Evolutionary conservation across 2,888 invertebrate genomes (phyloP).

Genomic region (Oxytorus armatus): DNA sequence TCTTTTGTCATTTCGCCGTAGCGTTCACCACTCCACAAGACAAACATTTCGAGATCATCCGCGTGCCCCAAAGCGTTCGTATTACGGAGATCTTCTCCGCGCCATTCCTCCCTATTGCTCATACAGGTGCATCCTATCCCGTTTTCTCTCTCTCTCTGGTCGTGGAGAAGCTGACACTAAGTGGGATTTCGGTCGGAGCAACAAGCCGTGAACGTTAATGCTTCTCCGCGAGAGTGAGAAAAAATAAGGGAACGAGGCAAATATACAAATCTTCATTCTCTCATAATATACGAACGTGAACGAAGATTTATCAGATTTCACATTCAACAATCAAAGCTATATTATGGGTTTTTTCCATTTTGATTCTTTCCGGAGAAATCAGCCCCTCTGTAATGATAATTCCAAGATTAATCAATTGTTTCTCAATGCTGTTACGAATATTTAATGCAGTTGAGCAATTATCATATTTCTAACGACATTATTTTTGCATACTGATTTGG

Average conservation of each 20-base stretch:
- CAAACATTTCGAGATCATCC: too few relatives aligned
- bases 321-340: too few relatives aligned
- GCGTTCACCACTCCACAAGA: too few relatives aligned
- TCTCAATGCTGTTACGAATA: too few relatives aligned
- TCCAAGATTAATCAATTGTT: too few relatives aligned
- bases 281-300: slow-evolving; percentile 2
- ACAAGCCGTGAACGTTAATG: slow-evolving; percentile 14
- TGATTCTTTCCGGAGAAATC: too few relatives aligned
- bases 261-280: slow-evolving; percentile 40
- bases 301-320: slow-evolving; percentile 28
- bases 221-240: slow-evolving; percentile 20
- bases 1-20: too few relatives aligned
- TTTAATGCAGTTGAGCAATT: too few relatives aligned
- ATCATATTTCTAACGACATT: too few relatives aligned
- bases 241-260: slow-evolving; percentile 21
- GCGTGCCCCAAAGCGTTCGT: slow-evolving; percentile 32
- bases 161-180: slow-evolving; percentile 47
- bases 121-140: slow-evolving; percentile 56
- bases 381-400: too few relatives aligned
- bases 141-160: slow-evolving; percentile 5
- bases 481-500: too few relatives aligned
- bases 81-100: slow-evolving; percentile 39
- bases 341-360: too few relatives aligned
- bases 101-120: slow-evolving; percentile 24
- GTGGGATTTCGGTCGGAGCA: slow-evolving; percentile 59